Evolutionary conservation across 2,888 invertebrate species (phyloP).

Genomic region (Stenoptilia bipunctidactyla): DNA sequence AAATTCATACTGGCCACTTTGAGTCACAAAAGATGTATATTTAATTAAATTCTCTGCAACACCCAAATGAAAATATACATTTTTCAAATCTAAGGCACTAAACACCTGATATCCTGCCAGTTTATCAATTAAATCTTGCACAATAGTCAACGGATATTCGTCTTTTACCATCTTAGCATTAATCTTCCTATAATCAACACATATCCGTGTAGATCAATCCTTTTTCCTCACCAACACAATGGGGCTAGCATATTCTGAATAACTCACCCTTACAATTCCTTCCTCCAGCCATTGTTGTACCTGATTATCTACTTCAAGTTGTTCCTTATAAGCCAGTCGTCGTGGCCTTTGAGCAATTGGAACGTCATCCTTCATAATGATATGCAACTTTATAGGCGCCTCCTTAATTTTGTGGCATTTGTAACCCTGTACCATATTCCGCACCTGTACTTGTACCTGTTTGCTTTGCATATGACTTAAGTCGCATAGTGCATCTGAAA

Average conservation of each 20-base stretch:
- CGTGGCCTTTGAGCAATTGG: slow-evolving; percentile 8
- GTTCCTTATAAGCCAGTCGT: slow-evolving; percentile 9
- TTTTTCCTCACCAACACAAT: slow-evolving; percentile 16
- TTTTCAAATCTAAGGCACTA: slow-evolving; percentile 22
- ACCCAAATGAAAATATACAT: slow-evolving; percentile 30
- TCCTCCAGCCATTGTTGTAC: slow-evolving; percentile 6
- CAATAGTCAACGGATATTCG: slow-evolving; percentile 28
- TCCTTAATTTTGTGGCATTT: slow-evolving; percentile 7
- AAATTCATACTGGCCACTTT: slow-evolving; percentile 18
- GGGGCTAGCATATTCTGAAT: slow-evolving; percentile 16
- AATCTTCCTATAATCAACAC: slow-evolving; percentile 30
- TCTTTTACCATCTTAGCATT: slow-evolving; percentile 28
- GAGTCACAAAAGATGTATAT: slow-evolving; percentile 33
- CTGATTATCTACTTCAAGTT: slow-evolving; percentile 7
- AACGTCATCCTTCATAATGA: slow-evolving; percentile 8
- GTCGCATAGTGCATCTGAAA: background rate
- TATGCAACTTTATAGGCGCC: slow-evolving; percentile 10
- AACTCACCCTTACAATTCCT: slow-evolving; percentile 9
- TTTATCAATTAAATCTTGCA: slow-evolving; percentile 30
- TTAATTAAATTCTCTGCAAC: slow-evolving; percentile 21
- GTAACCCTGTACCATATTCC: slow-evolving; percentile 11
- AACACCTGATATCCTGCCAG: slow-evolving; percentile 21
- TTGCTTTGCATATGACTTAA: background rate
- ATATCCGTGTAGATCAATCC: slow-evolving; percentile 15
- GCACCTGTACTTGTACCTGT: slow-evolving; percentile 8